phyloP scores from a whole-genome alignment of 2,888 invertebrate species.

The Dugesia japonica region DNA sequence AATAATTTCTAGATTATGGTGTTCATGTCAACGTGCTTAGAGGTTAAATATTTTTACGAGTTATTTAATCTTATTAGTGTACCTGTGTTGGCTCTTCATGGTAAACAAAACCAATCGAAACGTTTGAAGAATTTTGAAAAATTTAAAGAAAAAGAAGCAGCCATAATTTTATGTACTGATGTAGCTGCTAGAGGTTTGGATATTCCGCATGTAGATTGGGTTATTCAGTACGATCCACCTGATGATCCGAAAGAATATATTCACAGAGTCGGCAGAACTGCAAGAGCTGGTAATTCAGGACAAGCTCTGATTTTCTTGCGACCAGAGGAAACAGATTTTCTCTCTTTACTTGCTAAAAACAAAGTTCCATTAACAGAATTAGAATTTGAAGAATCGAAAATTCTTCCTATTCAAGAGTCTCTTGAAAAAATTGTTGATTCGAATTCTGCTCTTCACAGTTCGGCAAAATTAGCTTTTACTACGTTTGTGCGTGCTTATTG shows the following conservation, averaged over 20 bases:
- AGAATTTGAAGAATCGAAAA: slow-evolving; percentile 56
- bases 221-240: slow-evolving; percentile 72
- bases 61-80: slow-evolving; percentile 89
- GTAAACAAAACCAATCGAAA: slow-evolving; percentile 92
- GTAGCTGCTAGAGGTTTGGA: slow-evolving; percentile 33
- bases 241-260: slow-evolving; percentile 99
- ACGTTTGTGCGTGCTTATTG: slow-evolving; percentile 86
- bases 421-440: slow-evolving; percentile 33
- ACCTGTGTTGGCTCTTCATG: slow-evolving; percentile 84
- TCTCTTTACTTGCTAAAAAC: slow-evolving; percentile 76
- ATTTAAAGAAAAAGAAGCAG: slow-evolving; percentile 82
- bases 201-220: slow-evolving; percentile 46
- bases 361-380: slow-evolving; percentile 86
- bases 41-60: slow-evolving; percentile 85
- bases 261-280: slow-evolving; percentile 89
- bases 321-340: slow-evolving; percentile 84
- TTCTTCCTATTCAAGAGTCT: slow-evolving; percentile 66
- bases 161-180: slow-evolving; percentile 58
- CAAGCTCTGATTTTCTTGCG: slow-evolving; percentile 77
- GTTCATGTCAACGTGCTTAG: slow-evolving; percentile 89
- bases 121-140: slow-evolving; percentile 84
- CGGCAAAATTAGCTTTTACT: slow-evolving; percentile 86
- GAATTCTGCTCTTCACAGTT: slow-evolving; percentile 50
- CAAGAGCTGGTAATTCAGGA: slow-evolving; percentile 80
- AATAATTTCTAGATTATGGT: slow-evolving; percentile 52